A percentile compares a stretch with the other conserved stretches of the same genome.
Conservation (phyloP, 2,797 vertebrate species). For the Notolepis coatsorum region DNA sequence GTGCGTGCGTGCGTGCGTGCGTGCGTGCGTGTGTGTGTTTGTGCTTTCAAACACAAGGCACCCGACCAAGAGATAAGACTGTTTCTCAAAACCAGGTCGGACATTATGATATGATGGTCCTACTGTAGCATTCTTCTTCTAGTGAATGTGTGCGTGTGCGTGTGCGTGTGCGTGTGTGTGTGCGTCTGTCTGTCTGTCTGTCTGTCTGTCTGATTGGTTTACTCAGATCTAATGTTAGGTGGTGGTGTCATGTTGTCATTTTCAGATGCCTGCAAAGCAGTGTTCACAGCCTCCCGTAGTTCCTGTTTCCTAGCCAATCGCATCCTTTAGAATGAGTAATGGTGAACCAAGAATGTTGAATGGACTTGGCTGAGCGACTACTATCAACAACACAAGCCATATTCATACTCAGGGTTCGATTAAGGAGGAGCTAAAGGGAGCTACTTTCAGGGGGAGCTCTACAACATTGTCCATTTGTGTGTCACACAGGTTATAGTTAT, state of each 20-base stretch:
- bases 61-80: constrained; percentile 84
- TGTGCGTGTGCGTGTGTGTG: neutral
- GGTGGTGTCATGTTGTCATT: constrained; percentile 59
- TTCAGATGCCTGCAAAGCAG: constrained; percentile 95
- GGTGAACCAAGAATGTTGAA: constrained; percentile 27
- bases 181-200: constrained; percentile 6
- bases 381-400: constrained; percentile 13
- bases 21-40: constrained; percentile 54
- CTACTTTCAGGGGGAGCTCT: no score
- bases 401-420: no score
- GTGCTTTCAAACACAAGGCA: constrained; percentile 87
- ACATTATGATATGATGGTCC: constrained; percentile 76
- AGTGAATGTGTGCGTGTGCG: constrained; percentile 30
- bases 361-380: constrained; percentile 25
- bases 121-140: constrained; percentile 66
- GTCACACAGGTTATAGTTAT: no score
- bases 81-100: constrained; percentile 71
- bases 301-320: constrained; percentile 69
- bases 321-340: constrained; percentile 16
- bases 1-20: neutral
- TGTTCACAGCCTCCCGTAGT: constrained; percentile 94
- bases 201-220: constrained; percentile 24
- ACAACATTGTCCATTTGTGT: no score
- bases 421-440: no score
- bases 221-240: constrained; percentile 2